Conservation (phyloP, 2,113 vertebrate genomes). For the Oncorhynchus tshawytscha region DNA sequence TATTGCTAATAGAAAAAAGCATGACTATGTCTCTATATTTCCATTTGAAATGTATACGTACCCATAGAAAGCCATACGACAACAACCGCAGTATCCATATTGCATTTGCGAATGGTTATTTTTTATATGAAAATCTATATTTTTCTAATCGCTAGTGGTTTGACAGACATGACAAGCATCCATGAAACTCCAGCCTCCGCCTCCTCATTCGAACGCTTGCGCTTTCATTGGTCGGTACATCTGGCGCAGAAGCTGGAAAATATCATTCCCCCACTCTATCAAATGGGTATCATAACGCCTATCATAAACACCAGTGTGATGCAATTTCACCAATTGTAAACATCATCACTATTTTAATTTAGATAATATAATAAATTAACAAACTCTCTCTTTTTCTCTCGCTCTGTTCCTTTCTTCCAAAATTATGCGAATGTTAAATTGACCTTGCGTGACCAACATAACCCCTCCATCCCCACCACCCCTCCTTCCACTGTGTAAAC, state of each 20-base stretch:
- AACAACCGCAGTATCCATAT: constrained; percentile 61
- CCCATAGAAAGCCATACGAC: constrained; percentile 66
- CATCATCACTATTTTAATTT: too few relatives aligned
- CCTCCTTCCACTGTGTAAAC: constrained; percentile 21
- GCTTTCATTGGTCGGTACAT: constrained; percentile 70
- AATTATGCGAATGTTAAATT: neutral
- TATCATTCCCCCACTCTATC: constrained; percentile 43
- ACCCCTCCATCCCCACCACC: constrained; percentile 6
- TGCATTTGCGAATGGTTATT: constrained; percentile 31
- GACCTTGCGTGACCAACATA: neutral
- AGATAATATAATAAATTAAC: too few relatives aligned
- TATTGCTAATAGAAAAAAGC: constrained; percentile 13
- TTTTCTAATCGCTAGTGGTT: constrained; percentile 38
- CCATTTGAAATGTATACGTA: constrained; percentile 59
- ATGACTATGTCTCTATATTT: neutral
- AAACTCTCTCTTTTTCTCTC: neutral
- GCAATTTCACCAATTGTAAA: neutral
- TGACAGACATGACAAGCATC: constrained; percentile 68
- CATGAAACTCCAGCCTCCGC: constrained; percentile 61
- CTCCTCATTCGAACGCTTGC: constrained; percentile 47
- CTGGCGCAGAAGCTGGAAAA: constrained; percentile 72
- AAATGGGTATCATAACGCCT: neutral
- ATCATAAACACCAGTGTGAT: neutral
- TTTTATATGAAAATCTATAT: constrained; percentile 41
- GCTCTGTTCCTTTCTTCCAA: neutral